These are phyloP conservation scores for Autographa gamma DNA, from an alignment of 2,888 invertebrate species.

Conservation along the genomic window DNA sequence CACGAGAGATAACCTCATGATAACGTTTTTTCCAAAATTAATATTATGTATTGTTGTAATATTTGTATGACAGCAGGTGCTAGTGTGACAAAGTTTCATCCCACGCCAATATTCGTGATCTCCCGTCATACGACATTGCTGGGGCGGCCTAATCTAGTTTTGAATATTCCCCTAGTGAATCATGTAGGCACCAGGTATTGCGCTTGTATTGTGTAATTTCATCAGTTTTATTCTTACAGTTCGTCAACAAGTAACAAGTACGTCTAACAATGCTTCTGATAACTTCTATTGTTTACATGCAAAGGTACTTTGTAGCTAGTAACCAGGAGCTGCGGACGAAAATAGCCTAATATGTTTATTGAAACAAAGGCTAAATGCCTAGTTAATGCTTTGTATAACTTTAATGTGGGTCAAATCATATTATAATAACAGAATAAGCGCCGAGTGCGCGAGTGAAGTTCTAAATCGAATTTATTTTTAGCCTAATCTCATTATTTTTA, in stretches of 20 bases:
- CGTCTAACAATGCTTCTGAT: not conserved
- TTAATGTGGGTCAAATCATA: not conserved
- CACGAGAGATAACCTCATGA: slow-evolving; percentile 70
- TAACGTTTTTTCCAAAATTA: slow-evolving; percentile 47
- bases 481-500: not conserved
- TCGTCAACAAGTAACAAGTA: not conserved
- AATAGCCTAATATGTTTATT: not conserved
- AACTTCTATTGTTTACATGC: not conserved
- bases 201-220: slow-evolving; percentile 12
- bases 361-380: not conserved
- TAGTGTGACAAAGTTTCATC: slow-evolving; percentile 66
- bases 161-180: slow-evolving; percentile 62
- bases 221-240: slow-evolving; percentile 1
- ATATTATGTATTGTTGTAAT: slow-evolving; percentile 10
- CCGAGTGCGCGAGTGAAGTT: not conserved
- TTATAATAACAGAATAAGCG: not conserved
- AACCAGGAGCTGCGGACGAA: not conserved
- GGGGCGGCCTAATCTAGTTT: slow-evolving; percentile 68
- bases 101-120: slow-evolving; percentile 71
- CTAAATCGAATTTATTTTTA: not conserved
- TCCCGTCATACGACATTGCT: slow-evolving; percentile 63
- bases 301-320: not conserved
- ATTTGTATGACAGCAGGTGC: slow-evolving; percentile 64
- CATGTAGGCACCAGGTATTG: slow-evolving; percentile 33
- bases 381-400: too few species aligned